A percentile compares a stretch with the other conserved stretches of the same genome.
Evolutionary conservation across 2,113 vertebrate genomes (phyloP).

Genomic region (Sorex fumeus): DNA sequence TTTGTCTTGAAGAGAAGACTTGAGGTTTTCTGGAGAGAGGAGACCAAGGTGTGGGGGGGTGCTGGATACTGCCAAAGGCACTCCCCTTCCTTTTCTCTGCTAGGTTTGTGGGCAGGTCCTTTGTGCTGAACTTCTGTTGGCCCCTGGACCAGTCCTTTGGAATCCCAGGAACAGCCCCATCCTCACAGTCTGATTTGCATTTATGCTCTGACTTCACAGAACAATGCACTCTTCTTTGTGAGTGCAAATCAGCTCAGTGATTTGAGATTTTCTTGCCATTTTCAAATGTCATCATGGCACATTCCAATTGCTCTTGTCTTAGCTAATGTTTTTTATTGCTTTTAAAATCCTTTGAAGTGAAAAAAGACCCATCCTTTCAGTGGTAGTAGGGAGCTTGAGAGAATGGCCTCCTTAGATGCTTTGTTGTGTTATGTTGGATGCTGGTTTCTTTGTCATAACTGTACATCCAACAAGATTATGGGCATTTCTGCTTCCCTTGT

Average conservation of each 20-base stretch:
- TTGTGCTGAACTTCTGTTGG: background rate
- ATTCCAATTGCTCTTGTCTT: background rate
- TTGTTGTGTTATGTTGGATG: background rate
- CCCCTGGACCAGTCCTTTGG: background rate
- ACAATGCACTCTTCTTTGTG: background rate
- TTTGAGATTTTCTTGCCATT: slow-evolving; percentile 25
- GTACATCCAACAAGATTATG: background rate
- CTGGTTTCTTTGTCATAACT: background rate
- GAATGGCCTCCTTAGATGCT: background rate
- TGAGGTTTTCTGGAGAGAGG: slow-evolving; percentile 14
- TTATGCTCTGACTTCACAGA: background rate
- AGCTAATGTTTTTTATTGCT: slow-evolving; percentile 4
- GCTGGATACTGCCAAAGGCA: background rate
- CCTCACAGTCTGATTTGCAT: background rate
- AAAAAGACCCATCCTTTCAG: background rate
- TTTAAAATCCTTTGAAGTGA: slow-evolving; percentile 2
- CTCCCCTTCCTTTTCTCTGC: background rate
- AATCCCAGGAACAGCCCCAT: background rate
- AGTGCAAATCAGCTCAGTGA: background rate
- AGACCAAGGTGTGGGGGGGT: background rate
- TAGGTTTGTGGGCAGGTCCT: background rate
- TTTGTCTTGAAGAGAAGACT: background rate
- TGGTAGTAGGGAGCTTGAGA: background rate
- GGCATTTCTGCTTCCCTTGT: slow-evolving; percentile 36
- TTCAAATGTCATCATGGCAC: background rate